Evolutionary conservation across 2,113 vertebrate species (phyloP), one percentile per base, ranked within the genome.

Genomic region (Thamnaconus septentrionalis): DNA sequence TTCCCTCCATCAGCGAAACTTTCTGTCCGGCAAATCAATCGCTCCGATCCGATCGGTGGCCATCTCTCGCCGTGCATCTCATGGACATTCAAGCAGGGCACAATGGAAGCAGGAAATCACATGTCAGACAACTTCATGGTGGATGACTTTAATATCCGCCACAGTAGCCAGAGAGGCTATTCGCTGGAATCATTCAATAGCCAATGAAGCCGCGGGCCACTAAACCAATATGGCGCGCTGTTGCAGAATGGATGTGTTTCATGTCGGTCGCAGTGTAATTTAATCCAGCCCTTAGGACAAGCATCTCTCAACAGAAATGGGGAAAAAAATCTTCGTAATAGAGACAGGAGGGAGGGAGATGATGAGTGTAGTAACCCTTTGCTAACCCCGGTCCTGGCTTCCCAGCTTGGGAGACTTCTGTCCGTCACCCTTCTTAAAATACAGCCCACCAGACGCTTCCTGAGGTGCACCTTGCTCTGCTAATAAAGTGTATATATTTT

Each of bases 71-170:
- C 55, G 68, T 72, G 18, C 18, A 31, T 81, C 71, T 69, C 50
- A 52, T 69, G 81, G 81, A 82, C 81, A 59, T 71, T 64, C 73
- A 59, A 48, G 59, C 56, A 44, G 71, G 81, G 87, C 69, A 85
- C 75, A 74, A 81, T 74, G 73, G 78, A 57, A 58, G 67, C 51
- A 73, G 81, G 81, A 84, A 86, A 82, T 85, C 85, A 79, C 83
- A 85, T 76, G 82, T 88, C 83, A 75, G 75, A 82, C 52, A 64
- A 78, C 70, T 83, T 90, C 84, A 87, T 88, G 88, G 71, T 85
- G 72, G 81, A 91, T 91, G 80, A 80, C 85, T 91, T 91, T 91
- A 88, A 91, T 90, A 89, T 91, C 86, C 81, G 71, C 79, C 68
- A 62, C 83, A 71, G 74, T 82, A 76, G 82, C 82, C 78, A 84